Evolutionary conservation across 2,888 invertebrate species (phyloP).

Genomic region (Amblyjoppa fuscipennis): DNA sequence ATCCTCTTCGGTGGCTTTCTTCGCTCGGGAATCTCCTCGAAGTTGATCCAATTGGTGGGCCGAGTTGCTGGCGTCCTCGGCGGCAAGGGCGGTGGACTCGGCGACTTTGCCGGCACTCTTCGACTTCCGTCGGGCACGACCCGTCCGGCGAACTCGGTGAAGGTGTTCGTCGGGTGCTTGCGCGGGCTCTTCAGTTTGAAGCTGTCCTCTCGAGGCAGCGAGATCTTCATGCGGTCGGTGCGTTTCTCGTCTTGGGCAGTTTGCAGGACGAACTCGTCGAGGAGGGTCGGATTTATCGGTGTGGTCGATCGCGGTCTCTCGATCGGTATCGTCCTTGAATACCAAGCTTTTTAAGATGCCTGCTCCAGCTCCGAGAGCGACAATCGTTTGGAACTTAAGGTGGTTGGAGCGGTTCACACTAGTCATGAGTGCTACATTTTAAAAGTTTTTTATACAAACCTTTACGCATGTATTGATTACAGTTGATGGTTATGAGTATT

Average conservation of each 20-base stretch:
- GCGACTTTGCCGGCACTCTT: conserved; percentile 83
- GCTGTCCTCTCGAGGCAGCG: conserved; percentile 88
- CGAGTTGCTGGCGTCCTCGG: conserved; percentile 79
- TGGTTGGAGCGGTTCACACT: too few relatives aligned
- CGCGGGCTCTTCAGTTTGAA: conserved; percentile 85
- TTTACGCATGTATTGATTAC: too few relatives aligned
- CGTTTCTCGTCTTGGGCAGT: conserved; percentile 76
- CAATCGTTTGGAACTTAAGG: neutral
- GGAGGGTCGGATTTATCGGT: conserved; percentile 90
- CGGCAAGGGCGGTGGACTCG: conserved; percentile 83
- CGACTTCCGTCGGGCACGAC: conserved; percentile 86
- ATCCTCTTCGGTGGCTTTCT: conserved; percentile 93
- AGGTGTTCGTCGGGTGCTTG: conserved; percentile 85
- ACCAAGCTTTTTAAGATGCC: neutral
- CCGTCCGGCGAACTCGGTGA: conserved; percentile 89
- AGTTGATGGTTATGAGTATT: too few relatives aligned
- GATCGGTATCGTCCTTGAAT: conserved; percentile 88
- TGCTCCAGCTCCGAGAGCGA: neutral
- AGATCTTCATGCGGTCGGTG: conserved; percentile 90
- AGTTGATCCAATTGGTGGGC: conserved; percentile 92
- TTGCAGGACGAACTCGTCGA: conserved; percentile 90
- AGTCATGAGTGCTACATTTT: too few relatives aligned
- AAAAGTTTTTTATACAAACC: too few relatives aligned
- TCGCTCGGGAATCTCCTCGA: conserved; percentile 94
- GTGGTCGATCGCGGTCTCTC: conserved; percentile 91